A percentile compares a stretch with the other conserved stretches of the same genome.
These are phyloP conservation scores for Panurus biarmicus DNA, from an alignment of 2,113 vertebrate species.

Conservation along the genomic window DNA sequence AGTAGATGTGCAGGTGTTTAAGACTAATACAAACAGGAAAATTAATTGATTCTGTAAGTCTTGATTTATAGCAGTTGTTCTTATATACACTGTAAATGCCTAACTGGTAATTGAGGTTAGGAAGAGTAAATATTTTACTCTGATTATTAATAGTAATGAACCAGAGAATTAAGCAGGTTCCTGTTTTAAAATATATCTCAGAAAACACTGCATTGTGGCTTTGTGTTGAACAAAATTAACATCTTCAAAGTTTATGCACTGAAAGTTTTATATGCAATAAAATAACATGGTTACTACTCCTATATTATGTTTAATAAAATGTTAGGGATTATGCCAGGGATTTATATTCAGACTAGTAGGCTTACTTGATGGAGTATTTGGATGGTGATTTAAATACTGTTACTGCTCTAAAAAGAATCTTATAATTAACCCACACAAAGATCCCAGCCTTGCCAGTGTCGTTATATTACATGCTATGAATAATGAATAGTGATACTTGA, in stretches of 20 bases:
- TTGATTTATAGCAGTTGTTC: background rate
- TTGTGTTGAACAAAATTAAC: background rate
- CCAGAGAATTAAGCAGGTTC: background rate
- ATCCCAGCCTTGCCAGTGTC: background rate
- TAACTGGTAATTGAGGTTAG: background rate
- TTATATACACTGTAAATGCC: background rate
- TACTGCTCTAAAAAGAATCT: background rate
- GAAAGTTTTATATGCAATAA: background rate
- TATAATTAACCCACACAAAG: background rate
- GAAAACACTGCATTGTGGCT: background rate
- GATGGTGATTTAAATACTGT: background rate
- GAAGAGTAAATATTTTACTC: background rate
- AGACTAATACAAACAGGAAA: background rate
- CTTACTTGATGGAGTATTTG: background rate
- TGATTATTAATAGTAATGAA: background rate
- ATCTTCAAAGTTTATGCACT: background rate
- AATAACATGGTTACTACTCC: background rate
- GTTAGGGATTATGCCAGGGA: background rate
- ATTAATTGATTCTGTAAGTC: background rate
- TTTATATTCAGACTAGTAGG: background rate
- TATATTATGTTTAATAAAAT: background rate
- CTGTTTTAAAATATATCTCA: background rate
- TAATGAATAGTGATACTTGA: background rate
- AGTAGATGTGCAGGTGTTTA: background rate
- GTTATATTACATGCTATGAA: background rate